phyloP scores from a whole-genome alignment of 2,113 vertebrate genomes.

The Collichthys lucidus region DNA sequence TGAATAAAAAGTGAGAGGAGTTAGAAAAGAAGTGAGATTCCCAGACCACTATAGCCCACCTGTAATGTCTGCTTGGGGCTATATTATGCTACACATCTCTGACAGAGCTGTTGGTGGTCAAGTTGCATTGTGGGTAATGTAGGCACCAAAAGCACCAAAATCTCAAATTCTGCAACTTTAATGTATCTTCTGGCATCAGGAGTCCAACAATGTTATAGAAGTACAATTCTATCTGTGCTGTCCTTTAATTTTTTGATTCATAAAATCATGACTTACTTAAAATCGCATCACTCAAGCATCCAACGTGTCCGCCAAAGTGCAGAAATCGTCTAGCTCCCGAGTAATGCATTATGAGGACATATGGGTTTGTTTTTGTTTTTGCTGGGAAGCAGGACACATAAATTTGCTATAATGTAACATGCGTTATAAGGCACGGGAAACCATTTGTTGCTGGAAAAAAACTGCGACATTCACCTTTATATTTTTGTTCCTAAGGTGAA shows the following conservation, averaged over 20 bases:
- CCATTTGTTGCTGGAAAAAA: slow-evolving; percentile 4
- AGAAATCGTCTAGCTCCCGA: background rate
- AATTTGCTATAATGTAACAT: background rate
- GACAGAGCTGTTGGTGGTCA: background rate
- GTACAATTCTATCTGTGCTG: background rate
- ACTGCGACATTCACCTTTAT: background rate
- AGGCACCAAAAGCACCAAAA: background rate
- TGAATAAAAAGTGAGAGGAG: too few relatives aligned
- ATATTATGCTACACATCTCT: background rate
- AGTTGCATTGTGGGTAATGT: background rate
- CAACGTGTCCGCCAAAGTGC: background rate
- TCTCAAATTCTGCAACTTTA: too few relatives aligned
- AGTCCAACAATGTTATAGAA: background rate
- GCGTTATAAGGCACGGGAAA: background rate
- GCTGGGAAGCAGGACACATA: background rate
- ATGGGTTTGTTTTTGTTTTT: slow-evolving; percentile 19
- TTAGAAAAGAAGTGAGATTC: too few relatives aligned
- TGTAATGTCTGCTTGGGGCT: too few relatives aligned
- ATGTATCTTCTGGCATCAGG: too few relatives aligned
- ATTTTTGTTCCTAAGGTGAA: slow-evolving; percentile 15
- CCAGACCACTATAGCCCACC: too few relatives aligned
- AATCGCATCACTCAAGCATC: background rate
- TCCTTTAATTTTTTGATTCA: background rate
- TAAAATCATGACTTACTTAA: background rate
- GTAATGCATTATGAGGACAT: background rate